Percentiles rank a stretch among this genome's conserved stretches.
Conservation (phyloP, 1,140 invertebrate genomes). For the Leptinotarsa lineolata region DNA sequence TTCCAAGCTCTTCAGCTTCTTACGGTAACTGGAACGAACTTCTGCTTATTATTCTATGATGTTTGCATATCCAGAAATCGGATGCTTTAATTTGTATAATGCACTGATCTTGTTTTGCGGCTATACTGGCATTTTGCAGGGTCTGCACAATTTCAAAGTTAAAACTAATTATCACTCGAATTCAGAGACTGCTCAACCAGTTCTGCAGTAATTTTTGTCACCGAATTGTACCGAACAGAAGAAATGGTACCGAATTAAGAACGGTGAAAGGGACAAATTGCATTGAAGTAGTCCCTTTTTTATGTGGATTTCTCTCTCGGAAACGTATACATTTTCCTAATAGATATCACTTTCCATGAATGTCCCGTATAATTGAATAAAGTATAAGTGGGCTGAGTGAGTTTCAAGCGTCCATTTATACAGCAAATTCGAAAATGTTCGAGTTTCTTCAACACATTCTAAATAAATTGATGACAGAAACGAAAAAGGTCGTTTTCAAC, state of each 20-base stretch:
- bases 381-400: conserved; percentile 14
- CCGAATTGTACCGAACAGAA: background rate
- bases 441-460: background rate
- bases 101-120: background rate
- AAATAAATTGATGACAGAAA: background rate
- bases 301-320: background rate
- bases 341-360: conserved; percentile 17
- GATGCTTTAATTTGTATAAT: conserved; percentile 2
- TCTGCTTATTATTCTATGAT: background rate
- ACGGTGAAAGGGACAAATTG: conserved; percentile 12
- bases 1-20: no score
- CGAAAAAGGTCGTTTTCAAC: no score
- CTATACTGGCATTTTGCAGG: background rate
- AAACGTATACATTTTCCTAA: conserved; percentile 19
- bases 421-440: background rate
- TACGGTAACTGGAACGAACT: background rate
- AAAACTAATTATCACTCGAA: background rate
- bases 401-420: background rate
- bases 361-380: conserved; percentile 16
- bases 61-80: background rate
- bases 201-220: conserved; percentile 3
- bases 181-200: background rate
- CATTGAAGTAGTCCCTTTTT: conserved; percentile 14
- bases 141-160: background rate
- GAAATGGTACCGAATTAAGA: background rate